Evolutionary conservation across 1,140 invertebrate species (phyloP), one percentile per base, ranked within the genome.

Genomic region (Amphibalanus amphitrite): DNA sequence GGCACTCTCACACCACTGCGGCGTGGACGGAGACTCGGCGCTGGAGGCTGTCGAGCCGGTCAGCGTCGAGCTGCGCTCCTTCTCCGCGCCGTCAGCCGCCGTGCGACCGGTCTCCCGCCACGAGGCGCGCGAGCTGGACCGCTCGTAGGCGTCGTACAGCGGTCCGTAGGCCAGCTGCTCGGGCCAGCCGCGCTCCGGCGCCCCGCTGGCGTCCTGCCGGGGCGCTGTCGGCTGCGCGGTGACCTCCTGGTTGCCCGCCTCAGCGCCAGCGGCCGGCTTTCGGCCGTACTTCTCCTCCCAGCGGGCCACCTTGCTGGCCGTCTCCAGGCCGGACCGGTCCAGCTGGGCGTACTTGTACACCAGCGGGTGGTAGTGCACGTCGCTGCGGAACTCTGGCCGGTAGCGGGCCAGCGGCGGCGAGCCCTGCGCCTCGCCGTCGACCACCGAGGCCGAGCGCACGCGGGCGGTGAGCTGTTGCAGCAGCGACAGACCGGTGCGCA

Each of bases 201-300:
- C 47, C 47, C 10, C 10, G 1, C 23, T 59, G 47, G 47, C 13
- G 13, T 1, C 47, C 47, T 59, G 47, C 47, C 1, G 20, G 17
- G 47, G 6, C 47, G 47, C 1, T 20, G 47, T 8, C 47, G 47
- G 47, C 13, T 13, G 13, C 6, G 47, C 10, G 10, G 6, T 8
- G 1, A 23, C 47, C 47, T 23, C 10, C 47, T 59, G 13, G 6
- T 20, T 8, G 6, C 6, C 47, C 10, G 6, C 10, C 6, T 59
- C 47, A 20, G 6, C 47, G 1, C 20, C 47, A 13, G 10, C 47
- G 10, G 47, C 17, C 47, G 6, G 47, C 17, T 23, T 13, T 0
- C 65, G 65, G 4, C 65, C 65, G 17, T 67, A 67, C 65, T 67
- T 67, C 65, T 67, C 65, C 65, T 67, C 65, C 65, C 65, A 67